Evolutionary conservation across 2,113 vertebrate genomes (phyloP).

Genomic region (Scomber scombrus): DNA sequence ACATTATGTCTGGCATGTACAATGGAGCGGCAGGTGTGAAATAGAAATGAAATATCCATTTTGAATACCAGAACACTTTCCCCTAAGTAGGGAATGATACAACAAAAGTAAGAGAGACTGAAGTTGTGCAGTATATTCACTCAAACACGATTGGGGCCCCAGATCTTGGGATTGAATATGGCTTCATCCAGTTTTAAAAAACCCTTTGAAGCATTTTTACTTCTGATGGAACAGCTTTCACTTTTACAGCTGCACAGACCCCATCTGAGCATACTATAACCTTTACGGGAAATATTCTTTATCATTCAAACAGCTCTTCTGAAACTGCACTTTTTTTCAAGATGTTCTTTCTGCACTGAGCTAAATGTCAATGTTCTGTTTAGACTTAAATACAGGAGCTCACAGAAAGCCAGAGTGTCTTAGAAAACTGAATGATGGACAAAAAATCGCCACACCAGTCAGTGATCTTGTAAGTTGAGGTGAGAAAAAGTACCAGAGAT

Average conservation of each 20-base stretch:
- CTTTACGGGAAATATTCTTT: conserved; percentile 21
- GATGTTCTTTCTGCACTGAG: conserved; percentile 2
- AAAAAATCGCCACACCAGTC: conserved; percentile 37
- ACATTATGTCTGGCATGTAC: conserved; percentile 58
- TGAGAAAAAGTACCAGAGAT: conserved; percentile 34
- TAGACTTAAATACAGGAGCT: conserved; percentile 22
- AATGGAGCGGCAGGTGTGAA: conserved; percentile 73
- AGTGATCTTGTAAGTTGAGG: conserved; percentile 49
- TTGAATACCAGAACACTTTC: conserved; percentile 41
- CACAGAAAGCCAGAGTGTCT: conserved; percentile 31
- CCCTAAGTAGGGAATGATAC: conserved; percentile 39
- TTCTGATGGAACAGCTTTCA: conserved; percentile 15
- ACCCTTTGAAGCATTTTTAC: conserved; percentile 31
- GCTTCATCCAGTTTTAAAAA: conserved; percentile 3
- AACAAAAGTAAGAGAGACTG: conserved; percentile 20
- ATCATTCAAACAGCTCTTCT: conserved; percentile 26
- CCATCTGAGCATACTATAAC: conserved; percentile 4
- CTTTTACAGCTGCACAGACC: background rate
- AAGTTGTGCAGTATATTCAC: conserved; percentile 16
- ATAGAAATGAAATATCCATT: conserved; percentile 69
- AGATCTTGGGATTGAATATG: conserved; percentile 40
- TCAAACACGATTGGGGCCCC: conserved; percentile 15
- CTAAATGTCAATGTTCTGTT: conserved; percentile 45
- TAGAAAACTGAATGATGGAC: conserved; percentile 30
- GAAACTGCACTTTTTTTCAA: conserved; percentile 18